phyloP scores from a whole-genome alignment of 2,888 invertebrate species.

The Tigriopus californicus region DNA sequence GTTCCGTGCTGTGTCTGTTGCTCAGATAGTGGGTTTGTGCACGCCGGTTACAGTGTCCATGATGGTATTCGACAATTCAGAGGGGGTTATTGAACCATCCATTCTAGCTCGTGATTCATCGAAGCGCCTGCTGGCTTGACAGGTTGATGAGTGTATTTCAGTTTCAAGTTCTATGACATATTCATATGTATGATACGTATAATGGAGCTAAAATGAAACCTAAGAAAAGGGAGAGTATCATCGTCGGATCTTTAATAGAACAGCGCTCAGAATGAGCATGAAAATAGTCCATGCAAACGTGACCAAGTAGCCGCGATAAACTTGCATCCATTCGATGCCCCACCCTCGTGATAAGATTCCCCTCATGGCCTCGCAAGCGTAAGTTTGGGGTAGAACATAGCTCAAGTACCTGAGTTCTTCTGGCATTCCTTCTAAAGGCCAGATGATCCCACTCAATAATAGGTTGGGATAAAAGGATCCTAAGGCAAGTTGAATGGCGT shows the following conservation, averaged over 20 bases:
- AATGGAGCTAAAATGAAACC: too few relatives aligned
- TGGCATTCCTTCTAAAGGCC: constrained; percentile 20
- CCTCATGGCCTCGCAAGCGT: constrained; percentile 69
- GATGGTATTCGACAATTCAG: too few relatives aligned
- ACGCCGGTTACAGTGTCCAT: too few relatives aligned
- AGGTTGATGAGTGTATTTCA: too few relatives aligned
- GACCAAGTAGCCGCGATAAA: constrained; percentile 62
- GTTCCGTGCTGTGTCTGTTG: too few relatives aligned
- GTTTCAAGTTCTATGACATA: too few relatives aligned
- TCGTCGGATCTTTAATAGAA: constrained; percentile 14
- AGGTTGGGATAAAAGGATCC: constrained; percentile 70
- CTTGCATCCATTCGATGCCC: constrained; percentile 45
- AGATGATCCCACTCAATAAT: constrained; percentile 46
- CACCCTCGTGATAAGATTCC: constrained; percentile 67
- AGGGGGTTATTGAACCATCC: too few relatives aligned
- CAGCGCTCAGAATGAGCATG: constrained; percentile 15
- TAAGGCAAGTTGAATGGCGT: constrained; percentile 63
- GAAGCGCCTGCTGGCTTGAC: too few relatives aligned
- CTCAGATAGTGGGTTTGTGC: too few relatives aligned
- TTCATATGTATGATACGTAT: too few relatives aligned
- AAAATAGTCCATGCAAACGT: constrained; percentile 57
- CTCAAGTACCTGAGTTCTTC: constrained; percentile 40
- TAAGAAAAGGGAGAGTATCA: too few relatives aligned
- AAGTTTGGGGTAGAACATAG: constrained; percentile 59
- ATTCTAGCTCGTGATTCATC: too few relatives aligned